Base-by-base conservation (phyloP, 92 coral and sea anemone species). In the Pocillopora grandis region DNA sequence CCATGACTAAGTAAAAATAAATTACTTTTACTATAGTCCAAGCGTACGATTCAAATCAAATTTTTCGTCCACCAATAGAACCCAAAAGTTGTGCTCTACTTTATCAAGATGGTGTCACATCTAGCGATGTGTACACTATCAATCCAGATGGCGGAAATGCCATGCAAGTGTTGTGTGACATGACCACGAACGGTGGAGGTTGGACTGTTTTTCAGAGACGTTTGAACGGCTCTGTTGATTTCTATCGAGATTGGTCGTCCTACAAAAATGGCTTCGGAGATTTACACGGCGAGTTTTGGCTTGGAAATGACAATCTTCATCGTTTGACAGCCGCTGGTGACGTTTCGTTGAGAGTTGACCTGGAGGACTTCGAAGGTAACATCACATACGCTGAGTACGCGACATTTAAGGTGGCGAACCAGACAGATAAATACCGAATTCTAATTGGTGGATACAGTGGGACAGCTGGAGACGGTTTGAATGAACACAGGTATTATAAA, bases 231-330 rank as follows among this genome's bases (percentile, higher is more conserved):
- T 42, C 49, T 42, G 3, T 42, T 42, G 49, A 42, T 42, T 42
- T 42, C 49, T 69, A 66, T 62, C 58, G 66, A 0, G 71, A 75
- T 37, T 77, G 91, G 91, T 31, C 77, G 5, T 75, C 72, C 10
- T 88, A 88, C 79, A 88, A 83, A 63, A 57, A 60, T 27, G 91
- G 91, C 2, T 88, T 88, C 77, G 91, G 91, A 49, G 66, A 78
- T 37, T 56, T 66, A 68, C 37, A 37, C n/a, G 83, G 81, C 12
- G 90, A 87, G 86, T 78, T 66, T 76, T 87, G 90, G 90, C 75
- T 87, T 17, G 90, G 91, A 42, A 82, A 83, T 20, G 89, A 89
- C 69, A 75, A 74, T 66, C 80, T 89, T 42, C 83, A 89, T 72
- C 76, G 72, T 57, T 36, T 89, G 66, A 80, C 92, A 19, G 73